Evolutionary conservation across 2,888 invertebrate genomes (phyloP).

Genomic region (Gerris lacustris): DNA sequence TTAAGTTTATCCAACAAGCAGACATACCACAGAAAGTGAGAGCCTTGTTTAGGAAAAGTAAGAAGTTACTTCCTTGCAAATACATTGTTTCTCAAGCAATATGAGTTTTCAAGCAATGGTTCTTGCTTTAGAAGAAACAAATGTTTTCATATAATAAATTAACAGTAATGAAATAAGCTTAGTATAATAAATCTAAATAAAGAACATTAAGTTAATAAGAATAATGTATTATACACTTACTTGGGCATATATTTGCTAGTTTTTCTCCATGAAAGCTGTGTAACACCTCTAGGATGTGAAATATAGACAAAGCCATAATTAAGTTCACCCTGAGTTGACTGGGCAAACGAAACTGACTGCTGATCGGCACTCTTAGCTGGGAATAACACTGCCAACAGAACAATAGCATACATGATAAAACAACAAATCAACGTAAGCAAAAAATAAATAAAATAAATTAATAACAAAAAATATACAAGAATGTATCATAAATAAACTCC

Average conservation of each 20-base stretch:
- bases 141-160: too few species aligned
- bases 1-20: too few species aligned
- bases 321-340: conserved; percentile 46
- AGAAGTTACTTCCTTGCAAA: too few species aligned
- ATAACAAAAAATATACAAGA: too few species aligned
- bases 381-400: conserved; percentile 49
- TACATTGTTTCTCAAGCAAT: too few species aligned
- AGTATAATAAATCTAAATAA: not conserved
- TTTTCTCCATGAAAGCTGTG: conserved; percentile 94
- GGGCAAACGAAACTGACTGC: conserved; percentile 33
- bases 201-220: conserved; percentile 1
- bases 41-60: too few species aligned
- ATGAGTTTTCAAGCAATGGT: too few species aligned
- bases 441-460: not conserved
- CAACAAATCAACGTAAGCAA: conserved; percentile 2
- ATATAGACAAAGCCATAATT: conserved; percentile 90
- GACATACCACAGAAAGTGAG: too few species aligned
- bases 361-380: conserved; percentile 59
- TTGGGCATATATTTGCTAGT: conserved; percentile 99
- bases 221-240: conserved; percentile 41
- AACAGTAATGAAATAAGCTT: too few species aligned
- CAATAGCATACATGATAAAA: conserved; percentile 19
- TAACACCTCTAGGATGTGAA: conserved; percentile 92
- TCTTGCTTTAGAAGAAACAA: too few species aligned
- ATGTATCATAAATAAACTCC: too few species aligned